A percentile compares a stretch with the other conserved stretches of the same genome.
Evolutionary conservation across 1,140 invertebrate genomes (phyloP).

Genomic region (Drosophila subpulchrella): DNA sequence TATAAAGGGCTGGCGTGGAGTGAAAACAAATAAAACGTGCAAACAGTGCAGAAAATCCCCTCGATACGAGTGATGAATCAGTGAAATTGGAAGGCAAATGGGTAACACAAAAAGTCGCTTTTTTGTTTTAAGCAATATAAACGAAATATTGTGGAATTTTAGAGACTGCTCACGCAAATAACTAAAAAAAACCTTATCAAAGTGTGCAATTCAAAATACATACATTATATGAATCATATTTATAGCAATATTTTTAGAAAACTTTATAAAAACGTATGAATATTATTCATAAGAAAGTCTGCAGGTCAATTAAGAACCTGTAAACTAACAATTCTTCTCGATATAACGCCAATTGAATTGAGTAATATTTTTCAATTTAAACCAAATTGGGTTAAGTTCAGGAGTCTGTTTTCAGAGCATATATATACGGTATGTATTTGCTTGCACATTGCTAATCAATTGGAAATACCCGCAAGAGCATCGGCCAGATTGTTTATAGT

Average conservation of each 20-base stretch:
- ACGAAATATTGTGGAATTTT: too few species aligned
- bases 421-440: not conserved
- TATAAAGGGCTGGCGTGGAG: not conserved
- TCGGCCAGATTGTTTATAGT: slow-evolving; percentile 6
- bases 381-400: not conserved
- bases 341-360: too few species aligned
- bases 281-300: not conserved
- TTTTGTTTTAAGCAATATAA: not conserved
- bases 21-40: not conserved
- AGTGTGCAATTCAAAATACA: not conserved
- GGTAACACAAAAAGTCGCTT: not conserved
- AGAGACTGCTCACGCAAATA: not conserved
- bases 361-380: too few species aligned
- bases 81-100: not conserved
- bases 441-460: slow-evolving; percentile 7
- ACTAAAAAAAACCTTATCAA: not conserved
- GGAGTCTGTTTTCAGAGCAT: not conserved
- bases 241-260: not conserved
- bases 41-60: not conserved
- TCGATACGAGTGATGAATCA: not conserved
- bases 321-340: too few species aligned
- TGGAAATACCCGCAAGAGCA: slow-evolving; percentile 4
- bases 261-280: not conserved
- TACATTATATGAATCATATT: not conserved
- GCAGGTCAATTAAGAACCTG: too few species aligned